A percentile compares a stretch with the other conserved stretches of the same genome.
phyloP scores from a whole-genome alignment of 1,140 invertebrate genomes.

The Nephila pilipes region DNA sequence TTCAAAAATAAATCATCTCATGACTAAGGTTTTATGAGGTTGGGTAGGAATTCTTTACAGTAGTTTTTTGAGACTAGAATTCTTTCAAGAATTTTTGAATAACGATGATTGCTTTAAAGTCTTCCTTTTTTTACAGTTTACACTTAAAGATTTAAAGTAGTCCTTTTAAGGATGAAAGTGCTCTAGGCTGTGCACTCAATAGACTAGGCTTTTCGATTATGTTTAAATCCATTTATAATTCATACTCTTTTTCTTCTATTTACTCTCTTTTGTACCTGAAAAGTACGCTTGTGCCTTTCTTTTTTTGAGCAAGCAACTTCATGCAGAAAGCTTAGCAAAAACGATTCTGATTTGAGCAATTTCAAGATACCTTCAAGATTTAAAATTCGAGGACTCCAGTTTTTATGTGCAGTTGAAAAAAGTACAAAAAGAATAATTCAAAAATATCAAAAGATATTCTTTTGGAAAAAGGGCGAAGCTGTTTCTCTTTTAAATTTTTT shows the following conservation, averaged over 20 bases:
- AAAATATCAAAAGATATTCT: not conserved
- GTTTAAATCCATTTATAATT: conserved; percentile 38
- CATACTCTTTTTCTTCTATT: not conserved
- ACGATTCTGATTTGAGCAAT: not conserved
- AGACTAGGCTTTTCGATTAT: not conserved
- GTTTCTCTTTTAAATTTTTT: not conserved
- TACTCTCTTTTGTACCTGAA: not conserved
- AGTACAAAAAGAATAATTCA: not conserved
- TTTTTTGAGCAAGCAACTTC: not conserved
- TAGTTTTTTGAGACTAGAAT: not conserved
- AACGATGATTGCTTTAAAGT: conserved; percentile 33
- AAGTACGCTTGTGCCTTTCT: not conserved
- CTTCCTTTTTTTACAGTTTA: conserved; percentile 25
- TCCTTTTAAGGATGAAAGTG: conserved; percentile 5
- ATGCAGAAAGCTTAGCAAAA: not conserved
- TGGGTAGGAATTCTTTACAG: not conserved
- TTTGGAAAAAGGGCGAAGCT: not conserved
- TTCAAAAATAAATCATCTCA: not conserved
- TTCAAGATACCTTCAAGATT: not conserved
- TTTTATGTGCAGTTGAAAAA: not conserved
- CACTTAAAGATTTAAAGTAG: conserved; percentile 1
- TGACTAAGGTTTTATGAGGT: not conserved
- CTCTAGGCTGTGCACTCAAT: conserved; percentile 28
- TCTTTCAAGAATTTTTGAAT: not conserved
- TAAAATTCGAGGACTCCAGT: not conserved